Conservation (phyloP, 2,888 invertebrate species). For the Sinentomon sp. region DNA sequence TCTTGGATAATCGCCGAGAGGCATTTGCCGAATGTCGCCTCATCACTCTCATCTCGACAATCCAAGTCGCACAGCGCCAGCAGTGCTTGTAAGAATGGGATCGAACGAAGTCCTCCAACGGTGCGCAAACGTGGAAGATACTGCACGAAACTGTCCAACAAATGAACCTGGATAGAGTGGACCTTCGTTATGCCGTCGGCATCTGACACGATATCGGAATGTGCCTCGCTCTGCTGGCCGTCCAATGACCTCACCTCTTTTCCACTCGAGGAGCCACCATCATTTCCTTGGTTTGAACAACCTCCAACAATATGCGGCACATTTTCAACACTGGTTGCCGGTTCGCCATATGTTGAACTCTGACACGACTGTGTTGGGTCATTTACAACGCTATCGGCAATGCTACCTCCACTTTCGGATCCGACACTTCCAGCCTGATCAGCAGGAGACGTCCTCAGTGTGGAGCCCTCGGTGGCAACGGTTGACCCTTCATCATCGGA, state of each 20-base stretch:
- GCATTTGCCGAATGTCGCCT: constrained; percentile 43
- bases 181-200: constrained; percentile 18
- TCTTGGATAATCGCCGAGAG: too few species aligned
- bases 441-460: constrained; percentile 51
- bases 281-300: too few species aligned
- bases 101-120: constrained; percentile 54
- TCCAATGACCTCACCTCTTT: too few species aligned
- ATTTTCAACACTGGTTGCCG: too few species aligned
- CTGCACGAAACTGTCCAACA: constrained; percentile 45
- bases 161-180: constrained; percentile 33
- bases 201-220: constrained; percentile 20
- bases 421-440: constrained; percentile 43
- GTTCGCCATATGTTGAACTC: constrained; percentile 71
- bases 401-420: constrained; percentile 73
- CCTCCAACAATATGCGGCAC: too few species aligned
- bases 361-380: constrained; percentile 58
- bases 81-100: constrained; percentile 74
- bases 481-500: constrained; percentile 88
- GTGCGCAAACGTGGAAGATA: constrained; percentile 44
- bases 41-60: constrained; percentile 51
- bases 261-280: too few species aligned
- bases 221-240: too few species aligned
- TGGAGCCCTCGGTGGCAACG: constrained; percentile 80
- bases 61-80: constrained; percentile 74
- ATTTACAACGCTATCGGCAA: constrained; percentile 57